phyloP scores from a whole-genome alignment of 2,888 invertebrate genomes.

The Monopis laevigella region DNA sequence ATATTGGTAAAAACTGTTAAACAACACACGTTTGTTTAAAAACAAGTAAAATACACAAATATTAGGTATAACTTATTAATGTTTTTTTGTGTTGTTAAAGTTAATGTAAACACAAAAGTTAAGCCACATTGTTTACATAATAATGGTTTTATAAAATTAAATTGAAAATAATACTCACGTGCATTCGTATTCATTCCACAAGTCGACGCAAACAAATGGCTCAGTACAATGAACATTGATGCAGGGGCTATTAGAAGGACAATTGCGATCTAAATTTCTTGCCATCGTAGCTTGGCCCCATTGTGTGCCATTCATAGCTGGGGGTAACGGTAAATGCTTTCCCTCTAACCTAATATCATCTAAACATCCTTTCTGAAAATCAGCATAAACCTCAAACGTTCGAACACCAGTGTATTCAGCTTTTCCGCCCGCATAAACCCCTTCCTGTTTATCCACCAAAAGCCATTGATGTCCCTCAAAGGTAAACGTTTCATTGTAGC shows the following conservation, averaged over 20 bases:
- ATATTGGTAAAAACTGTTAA: too few species aligned
- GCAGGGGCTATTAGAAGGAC: conserved; percentile 95
- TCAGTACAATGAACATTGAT: conserved; percentile 93
- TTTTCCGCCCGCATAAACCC: conserved; percentile 95
- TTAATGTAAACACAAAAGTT: too few species aligned
- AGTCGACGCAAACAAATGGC: conserved; percentile 93
- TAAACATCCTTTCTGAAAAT: conserved; percentile 89
- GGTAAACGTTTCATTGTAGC: conserved; percentile 92
- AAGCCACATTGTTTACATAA: too few species aligned
- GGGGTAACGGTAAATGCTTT: conserved; percentile 92
- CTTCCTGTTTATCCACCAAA: conserved; percentile 92
- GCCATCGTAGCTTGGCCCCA: conserved; percentile 97
- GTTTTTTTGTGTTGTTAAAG: too few species aligned
- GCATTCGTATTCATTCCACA: conserved; percentile 99
- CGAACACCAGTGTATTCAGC: conserved; percentile 94
- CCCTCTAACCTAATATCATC: conserved; percentile 87
- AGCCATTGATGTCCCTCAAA: conserved; percentile 94
- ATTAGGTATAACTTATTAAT: too few species aligned
- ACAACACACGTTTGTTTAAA: too few species aligned
- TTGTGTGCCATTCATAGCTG: conserved; percentile 94
- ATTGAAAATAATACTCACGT: conserved; percentile 76
- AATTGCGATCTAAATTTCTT: conserved; percentile 89
- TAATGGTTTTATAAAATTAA: too few species aligned
- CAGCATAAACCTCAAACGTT: conserved; percentile 93
- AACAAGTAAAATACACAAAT: too few species aligned